Base-by-base conservation (phyloP, 1,140 invertebrate genomes). In the Drosophila ercepeae region DNA sequence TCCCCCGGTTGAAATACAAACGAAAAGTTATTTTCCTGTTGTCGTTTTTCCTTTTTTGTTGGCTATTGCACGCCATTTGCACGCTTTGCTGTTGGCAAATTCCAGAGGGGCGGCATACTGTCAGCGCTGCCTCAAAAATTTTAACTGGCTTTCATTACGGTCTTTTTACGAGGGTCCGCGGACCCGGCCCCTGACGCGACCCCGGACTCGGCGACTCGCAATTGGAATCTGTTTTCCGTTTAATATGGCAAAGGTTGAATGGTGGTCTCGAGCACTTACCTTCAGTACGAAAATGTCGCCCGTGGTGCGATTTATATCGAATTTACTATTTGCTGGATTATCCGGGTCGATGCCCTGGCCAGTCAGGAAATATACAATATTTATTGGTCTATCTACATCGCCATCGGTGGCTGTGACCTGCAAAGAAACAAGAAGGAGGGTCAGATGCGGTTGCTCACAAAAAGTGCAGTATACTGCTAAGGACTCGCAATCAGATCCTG, bases 311-410 rank as follows among this genome's bases (percentile, higher is more conserved):
- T 95, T 95, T 78, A 96, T 94, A 82, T 93, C 92, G 88, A 96
- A 96, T 91, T 94, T 94, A 90, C 93, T 94, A 90, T 94, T 94
- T 63, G 93, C 92, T 45, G 93, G 92, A 79, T 94, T 93, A 75
- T 94, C 92, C 51, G 94, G 92, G 76, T 94, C 93, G 60, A 95
- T 94, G 52, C 94, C 95, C 90, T 95, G 94, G 18, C 95, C 95
- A 41, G 94, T 95, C 48, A 96, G 92, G 84, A 93, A 94, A 91
- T 95, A 96, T 48, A 95, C 93, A 88, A 96, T 95, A 64, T 94
- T 93, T 72, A 94, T 94, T 69, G 93, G 92, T 58, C 94, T 92
- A 90, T 94, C 94, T 68, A 93, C 93, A 91, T 95, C 95, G 57
- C 94, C 94, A 82, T 95, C 95, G 55, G 93, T 95, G 59, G 95